Percentiles rank a stretch among this genome's conserved stretches.
Conservation (phyloP, 2,797 vertebrate genomes). For the Mus spretus region DNA sequence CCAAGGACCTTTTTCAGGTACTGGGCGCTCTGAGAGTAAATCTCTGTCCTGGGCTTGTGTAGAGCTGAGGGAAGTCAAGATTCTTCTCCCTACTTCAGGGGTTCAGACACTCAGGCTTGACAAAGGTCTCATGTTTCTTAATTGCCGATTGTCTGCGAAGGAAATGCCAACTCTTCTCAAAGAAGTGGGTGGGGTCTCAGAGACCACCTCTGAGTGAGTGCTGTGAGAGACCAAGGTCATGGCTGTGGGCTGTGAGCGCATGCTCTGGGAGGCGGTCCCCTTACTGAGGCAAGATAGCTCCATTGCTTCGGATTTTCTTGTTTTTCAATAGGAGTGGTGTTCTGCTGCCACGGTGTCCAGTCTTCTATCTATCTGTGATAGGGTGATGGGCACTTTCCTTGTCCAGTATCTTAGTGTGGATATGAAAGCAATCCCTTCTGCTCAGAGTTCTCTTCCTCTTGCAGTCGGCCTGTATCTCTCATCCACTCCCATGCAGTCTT, state of each 20-base stretch:
- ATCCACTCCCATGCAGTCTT: neutral
- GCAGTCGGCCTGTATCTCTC: neutral
- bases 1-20: neutral
- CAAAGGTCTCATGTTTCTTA: neutral
- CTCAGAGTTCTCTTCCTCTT: neutral
- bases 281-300: neutral
- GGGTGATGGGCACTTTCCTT: neutral
- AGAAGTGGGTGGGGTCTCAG: neutral
- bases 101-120: neutral
- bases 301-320: neutral
- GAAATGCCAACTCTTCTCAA: neutral
- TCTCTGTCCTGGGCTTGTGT: neutral
- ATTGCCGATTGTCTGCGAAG: neutral
- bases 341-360: neutral
- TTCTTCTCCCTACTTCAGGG: too few relatives aligned
- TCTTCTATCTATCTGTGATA: neutral
- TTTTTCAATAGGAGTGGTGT: neutral
- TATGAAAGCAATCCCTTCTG: neutral
- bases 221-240: neutral
- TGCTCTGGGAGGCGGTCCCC: neutral
- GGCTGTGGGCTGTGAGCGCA: accelerated
- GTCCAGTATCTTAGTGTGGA: neutral
- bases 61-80: neutral
- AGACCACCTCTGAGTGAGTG: neutral
- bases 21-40: neutral